Conservation (phyloP, 2,888 invertebrate genomes). For the Chelonus formosanus region DNA sequence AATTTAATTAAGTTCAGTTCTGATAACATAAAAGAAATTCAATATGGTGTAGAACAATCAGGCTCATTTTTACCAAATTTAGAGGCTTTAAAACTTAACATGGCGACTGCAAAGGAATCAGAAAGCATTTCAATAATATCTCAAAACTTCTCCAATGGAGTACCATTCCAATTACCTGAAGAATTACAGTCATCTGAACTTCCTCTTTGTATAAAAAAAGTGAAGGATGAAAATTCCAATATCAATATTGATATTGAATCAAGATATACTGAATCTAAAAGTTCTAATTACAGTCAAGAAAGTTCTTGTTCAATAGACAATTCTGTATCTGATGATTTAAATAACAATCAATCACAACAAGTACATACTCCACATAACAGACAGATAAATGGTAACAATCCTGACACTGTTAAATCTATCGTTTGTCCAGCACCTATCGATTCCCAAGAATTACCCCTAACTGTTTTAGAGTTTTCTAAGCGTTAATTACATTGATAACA, state of each 20-base stretch:
- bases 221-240: background rate
- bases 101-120: background rate
- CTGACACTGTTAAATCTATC: too few relatives aligned
- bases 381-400: too few relatives aligned
- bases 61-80: slow-evolving; percentile 31
- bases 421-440: background rate
- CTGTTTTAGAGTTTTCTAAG: slow-evolving; percentile 5
- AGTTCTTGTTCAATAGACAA: too few relatives aligned
- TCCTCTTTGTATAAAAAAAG: slow-evolving; percentile 37
- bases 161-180: slow-evolving; percentile 32
- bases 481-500: background rate
- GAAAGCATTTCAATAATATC: slow-evolving; percentile 34
- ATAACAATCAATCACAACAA: background rate
- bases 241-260: background rate
- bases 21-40: background rate
- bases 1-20: slow-evolving; percentile 34
- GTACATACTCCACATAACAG: background rate
- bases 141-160: too few relatives aligned
- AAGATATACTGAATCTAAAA: background rate
- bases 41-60: background rate
- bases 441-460: background rate
- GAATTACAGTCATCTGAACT: slow-evolving; percentile 38
- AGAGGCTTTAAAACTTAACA: background rate
- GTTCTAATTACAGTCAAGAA: background rate
- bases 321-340: background rate